Evolutionary conservation across 64 coral and sea anemone genomes (phyloP).

Genomic region (Orbicella faveolata): DNA sequence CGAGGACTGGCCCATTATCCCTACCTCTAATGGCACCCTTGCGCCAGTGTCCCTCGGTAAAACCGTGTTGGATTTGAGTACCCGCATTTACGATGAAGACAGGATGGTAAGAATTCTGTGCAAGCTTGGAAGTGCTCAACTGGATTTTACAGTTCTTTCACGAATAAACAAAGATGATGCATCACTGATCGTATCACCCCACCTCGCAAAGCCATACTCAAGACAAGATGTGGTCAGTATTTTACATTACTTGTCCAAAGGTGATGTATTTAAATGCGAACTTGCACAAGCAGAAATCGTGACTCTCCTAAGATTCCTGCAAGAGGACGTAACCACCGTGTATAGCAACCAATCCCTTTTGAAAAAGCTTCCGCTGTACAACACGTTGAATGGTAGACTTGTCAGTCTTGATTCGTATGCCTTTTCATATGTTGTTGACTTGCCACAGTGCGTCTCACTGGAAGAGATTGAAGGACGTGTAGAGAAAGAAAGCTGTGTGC

Average conservation of each 20-base stretch:
- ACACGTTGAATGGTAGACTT: conserved; percentile 61
- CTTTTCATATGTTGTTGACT: conserved; percentile 59
- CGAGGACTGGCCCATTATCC: conserved; percentile 90
- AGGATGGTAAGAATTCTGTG: conserved; percentile 60
- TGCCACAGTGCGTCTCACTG: conserved; percentile 56
- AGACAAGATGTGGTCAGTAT: conserved; percentile 73
- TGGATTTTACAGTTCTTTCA: conserved; percentile 75
- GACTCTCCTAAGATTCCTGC: conserved; percentile 71
- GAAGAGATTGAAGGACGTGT: conserved; percentile 65
- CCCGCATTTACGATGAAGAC: conserved; percentile 51
- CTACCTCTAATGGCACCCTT: conserved; percentile 67
- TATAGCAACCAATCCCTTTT: conserved; percentile 79
- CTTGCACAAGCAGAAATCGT: conserved; percentile 67
- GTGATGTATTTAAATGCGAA: conserved; percentile 41
- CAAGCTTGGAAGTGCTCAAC: conserved; percentile 70
- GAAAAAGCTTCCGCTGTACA: conserved; percentile 75
- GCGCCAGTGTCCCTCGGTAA: conserved; percentile 76
- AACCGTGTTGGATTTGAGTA: conserved; percentile 78
- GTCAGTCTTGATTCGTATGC: conserved; percentile 58
- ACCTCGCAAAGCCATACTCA: conserved; percentile 74
- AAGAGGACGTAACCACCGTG: conserved; percentile 86
- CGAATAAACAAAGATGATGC: conserved; percentile 52
- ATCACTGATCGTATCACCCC: conserved; percentile 49
- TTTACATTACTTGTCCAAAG: conserved; percentile 68
- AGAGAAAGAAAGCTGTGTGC: conserved; percentile 75